Evolutionary conservation across 2,113 vertebrate genomes (phyloP).

Genomic region (Glaucomys volans): DNA sequence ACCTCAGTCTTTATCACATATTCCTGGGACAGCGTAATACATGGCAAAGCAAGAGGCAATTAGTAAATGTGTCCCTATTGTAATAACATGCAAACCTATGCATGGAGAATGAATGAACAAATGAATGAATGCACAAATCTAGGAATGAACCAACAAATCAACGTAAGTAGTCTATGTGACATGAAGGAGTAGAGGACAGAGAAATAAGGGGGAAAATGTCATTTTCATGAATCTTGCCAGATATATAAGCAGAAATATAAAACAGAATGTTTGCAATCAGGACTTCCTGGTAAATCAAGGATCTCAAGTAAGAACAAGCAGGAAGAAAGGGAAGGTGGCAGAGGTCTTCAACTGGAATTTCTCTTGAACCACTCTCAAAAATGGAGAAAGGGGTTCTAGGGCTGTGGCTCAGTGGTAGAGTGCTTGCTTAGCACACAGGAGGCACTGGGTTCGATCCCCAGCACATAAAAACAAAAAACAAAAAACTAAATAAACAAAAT

Average conservation of each 20-base stretch:
- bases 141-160: not conserved
- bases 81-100: not conserved
- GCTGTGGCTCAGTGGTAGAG: too few species aligned
- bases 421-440: too few species aligned
- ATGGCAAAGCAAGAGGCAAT: not conserved
- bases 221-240: conserved; percentile 9
- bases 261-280: not conserved
- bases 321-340: not conserved
- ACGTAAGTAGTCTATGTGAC: not conserved
- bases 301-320: not conserved
- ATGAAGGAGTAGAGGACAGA: not conserved
- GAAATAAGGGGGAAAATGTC: not conserved
- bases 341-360: conserved; percentile 9
- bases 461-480: too few species aligned
- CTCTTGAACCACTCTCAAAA: not conserved
- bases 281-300: not conserved
- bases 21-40: not conserved
- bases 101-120: not conserved
- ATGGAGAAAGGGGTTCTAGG: not conserved
- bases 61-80: not conserved
- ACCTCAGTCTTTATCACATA: not conserved
- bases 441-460: too few species aligned
- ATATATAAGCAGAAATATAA: conserved; percentile 17
- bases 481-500: too few species aligned
- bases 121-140: not conserved